These are phyloP conservation scores for Spinibarbus caldwelli DNA, from an alignment of 2,797 vertebrate genomes.

Conservation along the genomic window DNA sequence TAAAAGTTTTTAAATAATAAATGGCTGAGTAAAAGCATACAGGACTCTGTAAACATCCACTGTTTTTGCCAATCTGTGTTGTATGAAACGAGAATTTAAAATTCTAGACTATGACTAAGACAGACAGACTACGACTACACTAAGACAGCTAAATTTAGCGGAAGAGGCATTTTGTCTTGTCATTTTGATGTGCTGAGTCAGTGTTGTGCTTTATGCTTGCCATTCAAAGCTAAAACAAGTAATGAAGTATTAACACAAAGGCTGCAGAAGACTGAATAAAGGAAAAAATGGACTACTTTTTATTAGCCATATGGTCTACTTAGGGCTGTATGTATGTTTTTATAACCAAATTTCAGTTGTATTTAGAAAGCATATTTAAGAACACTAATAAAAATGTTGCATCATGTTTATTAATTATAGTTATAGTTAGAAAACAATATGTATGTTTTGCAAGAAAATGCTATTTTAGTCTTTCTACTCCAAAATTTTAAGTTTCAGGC, in stretches of 20 bases:
- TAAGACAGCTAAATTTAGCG: too few species aligned
- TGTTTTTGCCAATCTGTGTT: neutral
- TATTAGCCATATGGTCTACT: neutral
- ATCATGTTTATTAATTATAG: too few species aligned
- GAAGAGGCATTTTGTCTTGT: neutral
- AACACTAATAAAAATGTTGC: too few species aligned
- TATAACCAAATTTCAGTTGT: too few species aligned
- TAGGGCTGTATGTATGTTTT: too few species aligned
- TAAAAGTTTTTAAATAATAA: constrained; percentile 31
- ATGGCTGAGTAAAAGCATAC: neutral
- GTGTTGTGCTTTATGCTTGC: constrained; percentile 7
- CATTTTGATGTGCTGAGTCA: neutral
- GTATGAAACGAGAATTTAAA: neutral
- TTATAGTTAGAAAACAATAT: too few species aligned
- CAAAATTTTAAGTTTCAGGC: too few species aligned
- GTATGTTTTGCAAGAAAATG: too few species aligned
- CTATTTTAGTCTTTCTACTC: too few species aligned
- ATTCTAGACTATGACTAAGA: neutral
- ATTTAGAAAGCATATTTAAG: too few species aligned
- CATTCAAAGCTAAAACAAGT: neutral
- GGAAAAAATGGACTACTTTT: neutral
- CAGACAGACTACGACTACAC: neutral
- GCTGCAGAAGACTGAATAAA: neutral
- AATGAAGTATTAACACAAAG: neutral
- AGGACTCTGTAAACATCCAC: neutral